Percentiles rank a stretch among this genome's conserved stretches.
These are phyloP conservation scores for Ceuthmochares aereus DNA, from an alignment of 2,113 vertebrate species.

Conservation along the genomic window DNA sequence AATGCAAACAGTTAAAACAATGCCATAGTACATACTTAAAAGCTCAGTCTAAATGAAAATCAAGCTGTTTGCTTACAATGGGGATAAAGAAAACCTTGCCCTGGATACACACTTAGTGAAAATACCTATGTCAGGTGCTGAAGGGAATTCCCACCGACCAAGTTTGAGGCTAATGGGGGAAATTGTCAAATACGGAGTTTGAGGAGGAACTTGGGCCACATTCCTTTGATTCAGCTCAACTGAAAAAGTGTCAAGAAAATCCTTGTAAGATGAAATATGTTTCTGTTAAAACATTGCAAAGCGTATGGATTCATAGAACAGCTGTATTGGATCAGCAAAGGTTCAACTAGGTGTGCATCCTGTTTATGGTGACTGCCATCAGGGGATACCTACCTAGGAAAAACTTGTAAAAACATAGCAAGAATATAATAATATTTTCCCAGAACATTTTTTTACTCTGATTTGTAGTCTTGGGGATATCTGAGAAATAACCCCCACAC, in stretches of 20 bases:
- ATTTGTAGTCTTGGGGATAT: neutral
- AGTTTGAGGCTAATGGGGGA: neutral
- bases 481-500: neutral
- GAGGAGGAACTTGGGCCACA: neutral
- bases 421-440: neutral
- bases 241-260: neutral
- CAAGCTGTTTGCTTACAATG: neutral
- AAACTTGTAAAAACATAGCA: neutral
- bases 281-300: neutral
- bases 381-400: neutral
- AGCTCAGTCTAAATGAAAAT: neutral
- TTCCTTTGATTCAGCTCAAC: neutral
- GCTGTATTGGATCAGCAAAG: neutral
- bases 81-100: neutral
- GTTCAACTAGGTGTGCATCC: neutral
- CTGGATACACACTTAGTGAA: neutral
- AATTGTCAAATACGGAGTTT: neutral
- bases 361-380: neutral
- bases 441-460: neutral
- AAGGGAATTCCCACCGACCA: neutral
- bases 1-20: neutral
- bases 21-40: neutral
- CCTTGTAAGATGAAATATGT: accelerated
- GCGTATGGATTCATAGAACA: neutral
- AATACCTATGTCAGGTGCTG: neutral